Evolutionary conservation across 2,888 invertebrate genomes (phyloP).

Genomic region (Cataglyphis livida): DNA sequence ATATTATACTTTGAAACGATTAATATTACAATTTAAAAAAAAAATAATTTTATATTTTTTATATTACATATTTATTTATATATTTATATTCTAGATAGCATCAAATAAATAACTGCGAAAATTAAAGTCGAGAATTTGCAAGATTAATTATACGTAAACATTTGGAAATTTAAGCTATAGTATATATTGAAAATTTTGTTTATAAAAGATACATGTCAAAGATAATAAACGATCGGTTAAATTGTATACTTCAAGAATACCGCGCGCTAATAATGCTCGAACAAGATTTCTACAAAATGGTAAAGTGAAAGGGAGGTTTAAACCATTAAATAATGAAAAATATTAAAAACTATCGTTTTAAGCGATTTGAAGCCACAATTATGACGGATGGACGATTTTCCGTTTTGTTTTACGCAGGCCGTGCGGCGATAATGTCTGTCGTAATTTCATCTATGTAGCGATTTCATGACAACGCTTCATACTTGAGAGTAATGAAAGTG

Average conservation of each 20-base stretch:
- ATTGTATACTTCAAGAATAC: neutral
- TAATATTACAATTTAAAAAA: neutral
- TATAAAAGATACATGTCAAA: conserved; percentile 2
- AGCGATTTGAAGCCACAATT: conserved; percentile 16
- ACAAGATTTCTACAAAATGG: conserved; percentile 9
- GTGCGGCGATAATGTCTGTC: conserved; percentile 52
- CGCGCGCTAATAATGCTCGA: conserved; percentile 16
- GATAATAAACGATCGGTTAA: conserved; percentile 19
- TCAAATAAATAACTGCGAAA: neutral
- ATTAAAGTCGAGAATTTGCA: neutral
- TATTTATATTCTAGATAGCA: neutral
- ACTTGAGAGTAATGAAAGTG: conserved; percentile 68
- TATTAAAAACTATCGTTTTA: conserved; percentile 28
- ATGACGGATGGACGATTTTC: conserved; percentile 59
- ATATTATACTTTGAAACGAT: neutral
- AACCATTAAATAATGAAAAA: neutral
- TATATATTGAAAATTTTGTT: neutral
- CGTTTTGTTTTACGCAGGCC: conserved; percentile 54
- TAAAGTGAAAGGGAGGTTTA: conserved; percentile 35
- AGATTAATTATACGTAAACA: neutral
- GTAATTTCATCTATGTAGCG: conserved; percentile 50
- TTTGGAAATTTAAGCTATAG: neutral
- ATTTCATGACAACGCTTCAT: conserved; percentile 56
- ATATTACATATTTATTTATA: neutral
- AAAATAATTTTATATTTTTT: neutral